phyloP scores from a whole-genome alignment of 2,113 vertebrate species.

The Herpetotheres cachinnans region DNA sequence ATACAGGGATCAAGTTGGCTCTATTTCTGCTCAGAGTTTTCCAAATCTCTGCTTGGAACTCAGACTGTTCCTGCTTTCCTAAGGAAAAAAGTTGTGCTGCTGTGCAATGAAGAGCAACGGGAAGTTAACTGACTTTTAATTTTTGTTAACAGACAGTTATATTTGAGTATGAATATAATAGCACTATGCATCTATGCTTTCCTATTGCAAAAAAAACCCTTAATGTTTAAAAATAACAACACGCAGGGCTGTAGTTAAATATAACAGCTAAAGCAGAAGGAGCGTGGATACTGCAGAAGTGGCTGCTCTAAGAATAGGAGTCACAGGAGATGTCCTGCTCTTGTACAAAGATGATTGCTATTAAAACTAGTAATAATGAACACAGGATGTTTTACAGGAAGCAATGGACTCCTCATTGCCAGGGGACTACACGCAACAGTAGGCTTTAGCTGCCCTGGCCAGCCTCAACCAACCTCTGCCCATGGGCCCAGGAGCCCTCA shows the following conservation, averaged over 20 bases:
- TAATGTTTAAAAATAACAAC: not conserved
- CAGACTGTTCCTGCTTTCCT: not conserved
- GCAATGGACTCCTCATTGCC: not conserved
- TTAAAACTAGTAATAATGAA: not conserved
- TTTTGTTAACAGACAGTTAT: not conserved
- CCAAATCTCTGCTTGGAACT: not conserved
- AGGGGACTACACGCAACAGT: rapidly evolving
- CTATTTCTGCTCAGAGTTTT: not conserved
- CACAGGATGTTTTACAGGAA: not conserved
- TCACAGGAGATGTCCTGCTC: not conserved
- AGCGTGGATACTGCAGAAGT: not conserved
- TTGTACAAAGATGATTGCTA: not conserved
- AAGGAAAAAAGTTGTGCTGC: not conserved
- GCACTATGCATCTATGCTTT: not conserved
- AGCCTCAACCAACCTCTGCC: not conserved
- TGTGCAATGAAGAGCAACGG: not conserved
- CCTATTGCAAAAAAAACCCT: not conserved
- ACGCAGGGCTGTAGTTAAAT: not conserved
- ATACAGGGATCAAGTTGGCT: not conserved
- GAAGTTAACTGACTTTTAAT: not conserved
- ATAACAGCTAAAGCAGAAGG: not conserved
- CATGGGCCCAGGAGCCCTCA: rapidly evolving
- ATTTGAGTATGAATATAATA: not conserved
- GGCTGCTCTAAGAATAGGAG: not conserved
- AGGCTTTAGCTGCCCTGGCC: not conserved